These are phyloP conservation scores for Candidula unifasciata DNA, from an alignment of 2,888 invertebrate species.

Conservation along the genomic window DNA sequence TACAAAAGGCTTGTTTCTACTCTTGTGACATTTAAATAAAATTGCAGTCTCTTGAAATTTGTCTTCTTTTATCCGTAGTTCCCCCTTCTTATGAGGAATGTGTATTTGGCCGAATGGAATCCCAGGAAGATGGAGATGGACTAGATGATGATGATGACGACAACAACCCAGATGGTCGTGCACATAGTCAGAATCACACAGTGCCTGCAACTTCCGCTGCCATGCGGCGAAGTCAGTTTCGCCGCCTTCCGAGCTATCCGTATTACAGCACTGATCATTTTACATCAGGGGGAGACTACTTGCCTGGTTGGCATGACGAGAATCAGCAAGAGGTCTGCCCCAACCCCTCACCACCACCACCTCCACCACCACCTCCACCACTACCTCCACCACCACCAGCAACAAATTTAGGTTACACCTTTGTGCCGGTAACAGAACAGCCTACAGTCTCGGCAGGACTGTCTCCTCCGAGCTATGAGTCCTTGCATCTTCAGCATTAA, in stretches of 20 bases:
- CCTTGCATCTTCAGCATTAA: constrained; percentile 42
- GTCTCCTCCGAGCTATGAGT: constrained; percentile 55
- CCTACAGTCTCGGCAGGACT: constrained; percentile 38
- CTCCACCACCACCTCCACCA: neutral
- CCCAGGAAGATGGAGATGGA: constrained; percentile 46
- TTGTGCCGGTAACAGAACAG: constrained; percentile 28
- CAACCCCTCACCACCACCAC: constrained; percentile 22
- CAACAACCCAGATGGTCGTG: neutral
- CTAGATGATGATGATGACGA: constrained; percentile 49
- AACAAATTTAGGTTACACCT: neutral
- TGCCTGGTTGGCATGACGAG: neutral
- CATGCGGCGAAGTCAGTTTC: constrained; percentile 47
- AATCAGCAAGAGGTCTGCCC: neutral
- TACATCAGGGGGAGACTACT: constrained; percentile 13
- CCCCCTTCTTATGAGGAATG: constrained; percentile 60
- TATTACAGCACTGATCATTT: constrained; percentile 53
- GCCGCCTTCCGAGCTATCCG: constrained; percentile 55
- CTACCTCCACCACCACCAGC: constrained; percentile 20
- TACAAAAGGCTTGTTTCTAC: neutral
- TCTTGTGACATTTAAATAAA: neutral
- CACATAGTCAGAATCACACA: neutral
- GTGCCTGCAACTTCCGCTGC: neutral
- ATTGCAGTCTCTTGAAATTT: neutral
- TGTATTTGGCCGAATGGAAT: constrained; percentile 57
- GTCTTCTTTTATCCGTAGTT: constrained; percentile 27